Evolutionary conservation across 2,797 vertebrate species (phyloP).

Genomic region (Molossus molossus): DNA sequence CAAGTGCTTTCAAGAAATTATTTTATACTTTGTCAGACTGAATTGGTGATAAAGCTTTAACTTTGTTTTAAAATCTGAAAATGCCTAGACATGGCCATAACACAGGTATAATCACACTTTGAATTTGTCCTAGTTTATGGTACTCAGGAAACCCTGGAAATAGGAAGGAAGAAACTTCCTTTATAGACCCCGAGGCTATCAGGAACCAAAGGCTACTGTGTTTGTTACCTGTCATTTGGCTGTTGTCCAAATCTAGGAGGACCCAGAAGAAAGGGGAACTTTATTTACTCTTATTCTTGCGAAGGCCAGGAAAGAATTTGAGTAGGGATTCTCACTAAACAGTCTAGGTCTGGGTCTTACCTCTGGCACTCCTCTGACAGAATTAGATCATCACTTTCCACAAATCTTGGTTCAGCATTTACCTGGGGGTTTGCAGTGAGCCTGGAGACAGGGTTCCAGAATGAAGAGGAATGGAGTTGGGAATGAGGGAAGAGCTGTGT

Average conservation of each 20-base stretch:
- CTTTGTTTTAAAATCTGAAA: constrained; percentile 56
- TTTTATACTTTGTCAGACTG: constrained; percentile 42
- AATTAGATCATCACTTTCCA: constrained; percentile 60
- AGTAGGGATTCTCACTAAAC: constrained; percentile 58
- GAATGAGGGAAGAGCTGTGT: neutral
- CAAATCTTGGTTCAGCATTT: constrained; percentile 70
- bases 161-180: constrained; percentile 45
- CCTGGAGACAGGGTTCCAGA: constrained; percentile 34
- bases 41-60: constrained; percentile 39
- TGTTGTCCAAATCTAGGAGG: constrained; percentile 64
- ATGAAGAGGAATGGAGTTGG: constrained; percentile 3
- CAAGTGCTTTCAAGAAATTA: constrained; percentile 61
- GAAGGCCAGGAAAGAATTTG: constrained; percentile 72
- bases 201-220: constrained; percentile 66
- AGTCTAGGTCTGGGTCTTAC: constrained; percentile 7
- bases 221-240: constrained; percentile 55
- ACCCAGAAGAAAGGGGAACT: constrained; percentile 1
- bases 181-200: neutral
- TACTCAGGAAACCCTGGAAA: neutral
- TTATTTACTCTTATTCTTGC: constrained; percentile 72
- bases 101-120: neutral
- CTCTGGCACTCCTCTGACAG: neutral
- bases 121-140: neutral
- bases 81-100: neutral
- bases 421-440: constrained; percentile 33